These are phyloP conservation scores for Phyllotis vaccarum DNA, from an alignment of 2,797 vertebrate genomes.

Conservation along the genomic window DNA sequence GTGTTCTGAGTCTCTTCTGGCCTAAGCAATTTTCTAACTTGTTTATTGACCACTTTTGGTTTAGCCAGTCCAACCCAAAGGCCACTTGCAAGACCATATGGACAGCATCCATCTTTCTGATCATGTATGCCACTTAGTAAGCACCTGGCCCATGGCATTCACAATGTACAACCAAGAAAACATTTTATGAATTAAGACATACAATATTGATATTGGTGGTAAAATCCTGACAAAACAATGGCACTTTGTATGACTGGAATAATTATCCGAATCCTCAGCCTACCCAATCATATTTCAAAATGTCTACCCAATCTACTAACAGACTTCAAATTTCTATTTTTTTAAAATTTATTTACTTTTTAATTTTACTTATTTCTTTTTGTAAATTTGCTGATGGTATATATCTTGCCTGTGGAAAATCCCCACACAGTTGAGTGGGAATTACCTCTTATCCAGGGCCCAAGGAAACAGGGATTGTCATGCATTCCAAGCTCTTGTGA, in stretches of 20 bases:
- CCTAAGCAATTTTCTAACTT: neutral
- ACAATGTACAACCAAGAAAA: neutral
- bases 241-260: neutral
- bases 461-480: no score
- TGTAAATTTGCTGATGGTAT: neutral
- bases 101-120: neutral
- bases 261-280: neutral
- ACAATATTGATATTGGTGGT: neutral
- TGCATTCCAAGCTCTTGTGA: neutral
- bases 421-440: neutral
- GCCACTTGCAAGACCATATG: neutral
- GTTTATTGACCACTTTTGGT: neutral
- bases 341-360: neutral
- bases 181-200: neutral
- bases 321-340: neutral
- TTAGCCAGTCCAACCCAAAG: neutral
- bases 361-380: neutral
- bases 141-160: neutral
- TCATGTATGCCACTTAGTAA: neutral
- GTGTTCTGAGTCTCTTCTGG: neutral
- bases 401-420: neutral
- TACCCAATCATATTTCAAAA: neutral
- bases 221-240: neutral
- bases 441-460: accelerated
- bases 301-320: neutral